Base-by-base conservation (phyloP, 2,888 invertebrate species). In the Mesopsocus fuscifrons region DNA sequence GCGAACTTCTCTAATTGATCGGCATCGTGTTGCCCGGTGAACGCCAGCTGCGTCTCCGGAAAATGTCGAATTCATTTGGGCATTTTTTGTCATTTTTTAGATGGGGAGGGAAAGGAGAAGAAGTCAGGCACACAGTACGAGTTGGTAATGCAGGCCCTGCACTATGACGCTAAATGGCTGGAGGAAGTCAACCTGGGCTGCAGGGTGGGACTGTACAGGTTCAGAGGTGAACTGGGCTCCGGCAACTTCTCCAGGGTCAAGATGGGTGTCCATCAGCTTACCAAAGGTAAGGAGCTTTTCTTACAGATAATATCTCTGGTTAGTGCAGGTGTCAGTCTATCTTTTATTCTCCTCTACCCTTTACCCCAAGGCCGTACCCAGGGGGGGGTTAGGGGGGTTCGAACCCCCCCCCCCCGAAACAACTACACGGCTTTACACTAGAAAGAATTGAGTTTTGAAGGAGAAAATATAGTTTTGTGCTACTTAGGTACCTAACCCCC, bases 231-330 rank as follows among this genome's bases (percentile, higher is more conserved):
- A 56, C 68, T 82, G 45, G 81, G 81, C 22, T 68, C 69, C 50
- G 81, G 82, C 41, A 83, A 82, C 60, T 83, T 82, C 60, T 79
- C 80, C 34, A 76, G 77, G 59, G 81, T 83, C 52, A 78, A 77
- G 58, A 62, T 80, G 52, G 82, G 75, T 34, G 67, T 75, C 41
- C 81, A 83, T 59, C 72, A 76, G 49, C 59, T 82, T 47, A 79
- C 78, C 26, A 71, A 74, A 67, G 80, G 80, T 74, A 54, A 54
- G 50, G 46, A 13, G 26, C 18, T 3, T 23, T 17, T 63, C 2
- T 45, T 21, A 33, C 5, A 17, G 3, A 4, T 33, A 16, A 17
- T 33, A 30, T 30, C 9, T 30, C 30, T 11, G 30, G 30, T 9
- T n/a, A 30, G 30, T 30, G n/a, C n/a, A 11, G 30, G 9, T 30